phyloP scores from a whole-genome alignment of 2,888 invertebrate species.

The Malthinus seriepunctatus region DNA sequence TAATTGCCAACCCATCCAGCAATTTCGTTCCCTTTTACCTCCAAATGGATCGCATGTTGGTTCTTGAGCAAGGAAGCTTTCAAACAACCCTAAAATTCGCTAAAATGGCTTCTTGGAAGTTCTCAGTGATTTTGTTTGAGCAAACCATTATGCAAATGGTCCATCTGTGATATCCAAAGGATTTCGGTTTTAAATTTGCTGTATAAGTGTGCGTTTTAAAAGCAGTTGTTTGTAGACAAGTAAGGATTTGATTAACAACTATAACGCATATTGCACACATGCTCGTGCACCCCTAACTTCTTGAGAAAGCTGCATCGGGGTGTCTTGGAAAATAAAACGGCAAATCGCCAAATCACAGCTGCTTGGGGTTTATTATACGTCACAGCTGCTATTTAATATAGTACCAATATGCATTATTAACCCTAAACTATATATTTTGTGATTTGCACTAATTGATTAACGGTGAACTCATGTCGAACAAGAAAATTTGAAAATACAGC shows the following conservation, averaged over 20 bases:
- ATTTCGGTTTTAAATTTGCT: too few species aligned
- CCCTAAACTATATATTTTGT: constrained; percentile 21
- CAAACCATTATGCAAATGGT: too few species aligned
- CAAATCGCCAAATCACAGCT: constrained; percentile 43
- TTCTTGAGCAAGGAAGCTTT: too few species aligned
- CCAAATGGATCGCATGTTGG: too few species aligned
- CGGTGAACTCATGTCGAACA: too few species aligned
- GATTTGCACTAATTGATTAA: constrained; percentile 14
- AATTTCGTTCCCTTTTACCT: too few species aligned
- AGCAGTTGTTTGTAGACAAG: constrained; percentile 25
- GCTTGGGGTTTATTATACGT: constrained; percentile 36
- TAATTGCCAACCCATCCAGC: too few species aligned
- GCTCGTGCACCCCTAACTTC: constrained; percentile 32
- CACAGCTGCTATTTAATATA: constrained; percentile 34
- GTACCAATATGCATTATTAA: constrained; percentile 27
- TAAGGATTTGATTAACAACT: constrained; percentile 39
- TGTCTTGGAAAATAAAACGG: constrained; percentile 43
- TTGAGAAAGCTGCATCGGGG: constrained; percentile 38
- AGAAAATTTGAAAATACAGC: too few species aligned
- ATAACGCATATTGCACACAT: constrained; percentile 35
- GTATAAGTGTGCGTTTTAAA: constrained; percentile 34
- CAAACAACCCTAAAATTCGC: too few species aligned
- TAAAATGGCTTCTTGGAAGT: too few species aligned
- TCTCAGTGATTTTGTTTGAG: too few species aligned
- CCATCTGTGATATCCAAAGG: too few species aligned